Evolutionary conservation across 1,140 invertebrate genomes (phyloP).

Genomic region (Archivesica marissinica): DNA sequence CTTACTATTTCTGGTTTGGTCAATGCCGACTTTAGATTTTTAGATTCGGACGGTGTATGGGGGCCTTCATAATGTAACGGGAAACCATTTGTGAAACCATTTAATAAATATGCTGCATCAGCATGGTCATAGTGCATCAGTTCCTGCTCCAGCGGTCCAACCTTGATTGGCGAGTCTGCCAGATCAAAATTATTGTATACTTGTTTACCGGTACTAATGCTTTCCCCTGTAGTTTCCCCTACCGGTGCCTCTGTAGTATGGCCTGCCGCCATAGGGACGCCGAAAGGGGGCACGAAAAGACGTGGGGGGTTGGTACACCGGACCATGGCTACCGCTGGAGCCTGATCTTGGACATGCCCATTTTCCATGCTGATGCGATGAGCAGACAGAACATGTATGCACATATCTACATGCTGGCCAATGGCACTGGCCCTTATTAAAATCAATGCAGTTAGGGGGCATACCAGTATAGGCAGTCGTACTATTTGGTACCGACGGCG

Average conservation of each 20-base stretch:
- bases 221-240: too few species aligned
- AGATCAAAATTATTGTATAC: neutral
- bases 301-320: neutral
- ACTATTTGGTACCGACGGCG: too few species aligned
- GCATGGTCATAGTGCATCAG: neutral
- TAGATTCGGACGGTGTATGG: neutral
- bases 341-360: neutral
- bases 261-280: too few species aligned
- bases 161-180: neutral
- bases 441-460: conserved; percentile 4
- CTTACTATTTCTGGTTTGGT: neutral
- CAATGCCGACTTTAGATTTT: conserved; percentile 33
- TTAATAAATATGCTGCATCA: neutral
- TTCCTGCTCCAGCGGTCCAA: neutral
- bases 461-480: too few species aligned
- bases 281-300: neutral
- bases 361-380: neutral
- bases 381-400: conserved; percentile 1
- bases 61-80: conserved; percentile 16
- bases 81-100: conserved; percentile 52
- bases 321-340: neutral
- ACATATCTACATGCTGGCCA: neutral
- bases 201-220: neutral
- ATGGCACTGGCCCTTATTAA: conserved; percentile 12
- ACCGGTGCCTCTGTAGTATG: too few species aligned